Evolutionary conservation across 2,797 vertebrate genomes (phyloP), one percentile per base, ranked within the genome.

Genomic region (Lepus oiostolus): DNA sequence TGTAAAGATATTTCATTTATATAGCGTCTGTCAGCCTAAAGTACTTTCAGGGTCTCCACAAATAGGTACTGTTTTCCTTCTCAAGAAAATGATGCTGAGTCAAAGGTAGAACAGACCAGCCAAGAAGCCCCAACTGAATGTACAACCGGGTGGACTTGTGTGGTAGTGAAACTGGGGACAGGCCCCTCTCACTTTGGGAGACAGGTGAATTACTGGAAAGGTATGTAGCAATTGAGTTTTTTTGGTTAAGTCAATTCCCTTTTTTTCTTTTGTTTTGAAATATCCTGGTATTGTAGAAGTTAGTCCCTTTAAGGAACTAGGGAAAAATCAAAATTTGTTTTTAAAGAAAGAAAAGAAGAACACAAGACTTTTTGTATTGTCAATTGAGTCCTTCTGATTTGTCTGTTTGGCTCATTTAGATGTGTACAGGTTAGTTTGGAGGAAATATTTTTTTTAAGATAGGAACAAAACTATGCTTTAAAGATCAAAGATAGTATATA

Each of bases 1-100:
- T 97, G 91, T 93, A 96, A 96, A 54, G 91, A 88, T 97, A 96
- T 95, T 97, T 97, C 75, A 65, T 97, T 95, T 97, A 95, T 96
- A 96, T 94, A 96, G 97, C 85, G 84, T 84, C 75, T 97, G 97
- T 97, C 92, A 96, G 92, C 82, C 65, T 94, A 77, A 95, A 97
- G 75, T 91, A 91, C 70, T 92, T 94, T 70, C 6, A 3, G 74
- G 87, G 70, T 90, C 47, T 94, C 70, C 67, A 93, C 50, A 77
- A 82, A 92, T 28, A 58, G 91, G 86, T 52, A 52, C 58, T 13
- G 38, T 91, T 97, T 96, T 95, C 50, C 24, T 54, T 0, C 0
- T 35, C 7, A 63, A 86, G 74, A 96, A 93, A 96, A 93, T 30
- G 52, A 93, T 80, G 2, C 68, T 60, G 81, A 89, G 93, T 88